phyloP scores from a whole-genome alignment of 2,888 invertebrate genomes.

The Leptopilina drosophilae region DNA sequence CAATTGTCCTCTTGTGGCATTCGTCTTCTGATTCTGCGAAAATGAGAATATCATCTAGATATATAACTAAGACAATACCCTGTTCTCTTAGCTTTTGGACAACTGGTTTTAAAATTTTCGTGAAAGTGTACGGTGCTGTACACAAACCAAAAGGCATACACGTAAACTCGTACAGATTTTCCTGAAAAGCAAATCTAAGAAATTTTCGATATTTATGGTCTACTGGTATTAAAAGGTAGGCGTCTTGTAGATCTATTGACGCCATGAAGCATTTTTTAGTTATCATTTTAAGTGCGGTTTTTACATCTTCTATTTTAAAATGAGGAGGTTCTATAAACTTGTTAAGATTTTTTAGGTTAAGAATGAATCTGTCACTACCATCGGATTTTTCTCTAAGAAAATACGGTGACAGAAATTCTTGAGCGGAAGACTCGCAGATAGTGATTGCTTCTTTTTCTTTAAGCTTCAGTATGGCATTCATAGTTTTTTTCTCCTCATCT shows the following conservation, averaged over 20 bases:
- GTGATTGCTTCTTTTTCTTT: not conserved
- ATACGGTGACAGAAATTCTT: not conserved
- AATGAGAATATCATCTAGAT: not conserved
- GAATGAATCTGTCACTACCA: not conserved
- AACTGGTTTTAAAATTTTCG: not conserved
- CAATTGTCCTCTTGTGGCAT: not conserved
- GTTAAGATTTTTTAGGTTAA: slow-evolving; percentile 52
- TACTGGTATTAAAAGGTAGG: slow-evolving; percentile 1
- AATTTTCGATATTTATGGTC: not conserved
- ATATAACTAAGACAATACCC: not conserved
- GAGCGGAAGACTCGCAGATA: not conserved
- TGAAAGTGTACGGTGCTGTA: not conserved
- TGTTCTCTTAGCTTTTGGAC: not conserved
- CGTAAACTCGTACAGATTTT: not conserved
- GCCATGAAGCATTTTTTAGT: slow-evolving; percentile 41
- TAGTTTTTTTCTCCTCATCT: not conserved
- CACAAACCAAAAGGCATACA: not conserved
- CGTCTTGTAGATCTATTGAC: slow-evolving; percentile 22
- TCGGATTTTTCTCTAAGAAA: not conserved
- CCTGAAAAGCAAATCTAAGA: not conserved
- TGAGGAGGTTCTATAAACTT: slow-evolving; percentile 46
- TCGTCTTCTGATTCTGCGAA: not conserved
- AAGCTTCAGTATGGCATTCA: not conserved
- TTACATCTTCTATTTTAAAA: slow-evolving; percentile 32
- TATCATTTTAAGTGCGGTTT: slow-evolving; percentile 43